These are phyloP conservation scores for Leuctra nigra DNA, from an alignment of 2,888 invertebrate genomes.

Conservation along the genomic window DNA sequence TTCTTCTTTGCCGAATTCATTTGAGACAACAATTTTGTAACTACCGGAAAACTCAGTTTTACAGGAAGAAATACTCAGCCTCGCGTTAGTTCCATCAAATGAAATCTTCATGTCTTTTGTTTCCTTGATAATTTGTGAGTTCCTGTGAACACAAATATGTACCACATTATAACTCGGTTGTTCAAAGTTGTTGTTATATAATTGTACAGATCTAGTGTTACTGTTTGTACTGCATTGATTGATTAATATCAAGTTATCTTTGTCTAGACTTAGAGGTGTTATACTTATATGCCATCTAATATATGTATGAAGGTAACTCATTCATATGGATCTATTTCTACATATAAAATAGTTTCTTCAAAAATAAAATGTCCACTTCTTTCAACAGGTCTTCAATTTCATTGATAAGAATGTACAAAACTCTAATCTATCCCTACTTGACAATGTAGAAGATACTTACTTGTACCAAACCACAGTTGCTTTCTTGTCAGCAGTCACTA, in stretches of 20 bases:
- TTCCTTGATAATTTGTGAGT: constrained; percentile 30
- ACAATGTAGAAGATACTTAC: constrained; percentile 42
- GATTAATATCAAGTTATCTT: no score
- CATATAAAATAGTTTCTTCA: constrained; percentile 11
- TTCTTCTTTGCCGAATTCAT: constrained; percentile 87
- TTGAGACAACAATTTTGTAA: constrained; percentile 80
- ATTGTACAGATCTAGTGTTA: no score
- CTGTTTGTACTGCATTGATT: no score
- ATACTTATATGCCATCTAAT: no score
- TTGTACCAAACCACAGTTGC: constrained; percentile 82
- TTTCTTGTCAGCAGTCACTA: constrained; percentile 69
- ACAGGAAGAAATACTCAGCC: constrained; percentile 69
- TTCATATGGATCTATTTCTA: no score
- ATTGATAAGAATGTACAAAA: no score
- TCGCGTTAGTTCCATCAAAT: constrained; percentile 77
- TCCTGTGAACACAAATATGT: no score
- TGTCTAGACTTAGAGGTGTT: no score
- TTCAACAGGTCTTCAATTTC: no score
- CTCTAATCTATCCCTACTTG: background rate
- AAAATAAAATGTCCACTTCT: background rate
- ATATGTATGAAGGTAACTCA: no score
- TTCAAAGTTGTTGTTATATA: no score
- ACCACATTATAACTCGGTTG: no score
- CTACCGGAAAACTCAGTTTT: constrained; percentile 68
- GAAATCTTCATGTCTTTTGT: constrained; percentile 69